Evolutionary conservation across 2,888 invertebrate genomes (phyloP).

Genomic region (Tachina lurida): DNA sequence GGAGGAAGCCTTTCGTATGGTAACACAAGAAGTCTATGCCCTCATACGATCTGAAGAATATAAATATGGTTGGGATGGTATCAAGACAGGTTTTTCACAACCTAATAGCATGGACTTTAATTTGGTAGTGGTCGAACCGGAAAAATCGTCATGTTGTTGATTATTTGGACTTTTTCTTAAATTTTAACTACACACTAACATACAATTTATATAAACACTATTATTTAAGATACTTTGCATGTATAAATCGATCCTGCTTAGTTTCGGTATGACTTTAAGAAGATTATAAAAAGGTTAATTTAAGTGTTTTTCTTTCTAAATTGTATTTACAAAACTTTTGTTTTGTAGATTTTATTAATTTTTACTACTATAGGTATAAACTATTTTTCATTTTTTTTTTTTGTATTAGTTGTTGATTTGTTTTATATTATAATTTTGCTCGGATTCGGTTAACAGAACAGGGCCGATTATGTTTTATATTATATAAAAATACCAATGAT

Average conservation of each 20-base stretch:
- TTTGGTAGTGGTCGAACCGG: conserved; percentile 94
- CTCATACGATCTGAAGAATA: conserved; percentile 96
- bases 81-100: conserved; percentile 93
- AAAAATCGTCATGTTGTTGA: conserved; percentile 94
- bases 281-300: too few relatives aligned
- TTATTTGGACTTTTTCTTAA: conserved; percentile 62
- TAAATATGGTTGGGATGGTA: conserved; percentile 96
- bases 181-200: conserved; percentile 58
- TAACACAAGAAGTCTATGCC: conserved; percentile 95
- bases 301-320: neutral
- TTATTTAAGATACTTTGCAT: too few relatives aligned
- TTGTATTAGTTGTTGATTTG: too few relatives aligned
- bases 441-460: too few relatives aligned
- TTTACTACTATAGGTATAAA: too few relatives aligned
- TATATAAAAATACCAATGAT: too few relatives aligned
- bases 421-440: too few relatives aligned
- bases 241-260: conserved; percentile 43
- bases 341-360: too few relatives aligned
- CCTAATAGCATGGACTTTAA: conserved; percentile 93
- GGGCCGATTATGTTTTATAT: too few relatives aligned
- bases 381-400: too few relatives aligned
- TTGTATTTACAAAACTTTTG: conserved; percentile 12
- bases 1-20: conserved; percentile 94
- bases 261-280: conserved; percentile 19
- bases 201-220: conserved; percentile 55